Base-by-base conservation (phyloP, 2,113 vertebrate genomes). In the Cottus gobio region DNA sequence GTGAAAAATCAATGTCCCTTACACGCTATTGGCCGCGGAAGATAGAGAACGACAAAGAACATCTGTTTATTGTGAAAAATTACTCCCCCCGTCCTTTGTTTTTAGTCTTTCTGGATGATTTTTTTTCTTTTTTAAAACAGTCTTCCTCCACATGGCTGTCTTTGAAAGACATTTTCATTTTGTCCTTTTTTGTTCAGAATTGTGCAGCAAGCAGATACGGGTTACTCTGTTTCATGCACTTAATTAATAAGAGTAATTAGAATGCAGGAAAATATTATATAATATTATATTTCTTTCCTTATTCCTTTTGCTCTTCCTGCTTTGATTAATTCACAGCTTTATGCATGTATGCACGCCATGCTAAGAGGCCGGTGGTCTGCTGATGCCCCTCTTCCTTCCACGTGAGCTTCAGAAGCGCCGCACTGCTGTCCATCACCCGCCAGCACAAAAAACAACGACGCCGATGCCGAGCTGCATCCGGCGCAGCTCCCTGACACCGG, bases 1-100 rank as follows among this genome's bases (percentile, higher is more conserved):
- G 87, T 90, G 87, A 90, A 86, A 93, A 93, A 93, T 94, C 91
- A 85, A 93, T 92, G 83, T 85, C 83, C 88, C 91, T 92, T 90
- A 90, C 90, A 91, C 91, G 64, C 87, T 90, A 92, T 92, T 90
- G 85, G 91, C 88, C 58, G 77, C 73, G 85, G 89, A 91, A 93
- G 83, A 93, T 87, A 91, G 79, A 76, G 77, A 90, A 75, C 37
- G 67, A 90, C 80, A 90, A 80, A 91, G 79, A 90, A 86, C 87
- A 92, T 82, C 89, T 89, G 83, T 87, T 91, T 85, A 87, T 80
- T 87, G 80, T 90, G 74, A 86, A 83, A 85, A 90, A 91, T 89
- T 30, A 81, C 77, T 57, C 62, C 20, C 42, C 44, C 11, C 24
- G 46, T 64, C 76, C 54, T 79, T 78, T 85, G 28, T 81, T 84